These are phyloP conservation scores for Polyergus mexicanus DNA, from an alignment of 1,140 invertebrate species.

Conservation along the genomic window DNA sequence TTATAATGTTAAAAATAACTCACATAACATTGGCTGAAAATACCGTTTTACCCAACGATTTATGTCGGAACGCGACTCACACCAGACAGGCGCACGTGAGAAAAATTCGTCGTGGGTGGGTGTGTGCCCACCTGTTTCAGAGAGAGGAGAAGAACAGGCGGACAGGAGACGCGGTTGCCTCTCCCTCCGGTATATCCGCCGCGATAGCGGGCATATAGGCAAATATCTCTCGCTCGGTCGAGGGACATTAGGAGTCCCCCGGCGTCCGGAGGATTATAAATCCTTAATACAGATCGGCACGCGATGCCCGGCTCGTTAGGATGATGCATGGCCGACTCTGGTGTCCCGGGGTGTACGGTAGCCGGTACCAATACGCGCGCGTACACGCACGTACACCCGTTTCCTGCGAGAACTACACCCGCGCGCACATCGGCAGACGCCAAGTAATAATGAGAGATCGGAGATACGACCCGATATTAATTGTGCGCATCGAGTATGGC, in stretches of 20 bases:
- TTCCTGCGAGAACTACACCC: conserved; percentile 78
- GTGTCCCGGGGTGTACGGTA: conserved; percentile 86
- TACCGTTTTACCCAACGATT: not conserved
- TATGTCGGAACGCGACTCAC: conserved; percentile 4
- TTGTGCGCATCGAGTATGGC: conserved; percentile 84
- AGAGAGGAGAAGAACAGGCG: not conserved
- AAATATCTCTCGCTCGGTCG: conserved; percentile 80
- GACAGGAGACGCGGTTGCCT: not conserved
- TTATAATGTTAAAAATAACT: not conserved
- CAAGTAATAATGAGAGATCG: conserved; percentile 86
- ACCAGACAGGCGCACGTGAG: not conserved
- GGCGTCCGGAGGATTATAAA: conserved; percentile 84
- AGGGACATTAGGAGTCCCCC: conserved; percentile 81
- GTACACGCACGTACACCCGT: conserved; percentile 72
- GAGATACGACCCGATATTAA: conserved; percentile 86
- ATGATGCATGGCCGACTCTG: conserved; percentile 85
- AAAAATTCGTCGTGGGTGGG: conserved; percentile 75
- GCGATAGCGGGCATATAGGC: conserved; percentile 70
- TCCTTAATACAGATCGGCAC: conserved; percentile 87
- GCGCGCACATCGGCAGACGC: conserved; percentile 75
- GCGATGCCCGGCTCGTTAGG: conserved; percentile 86
- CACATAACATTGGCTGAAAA: not conserved
- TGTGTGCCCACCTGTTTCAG: conserved; percentile 70
- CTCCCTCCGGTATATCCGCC: conserved; percentile 38
- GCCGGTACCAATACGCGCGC: conserved; percentile 79